A percentile compares a stretch with the other conserved stretches of the same genome.
phyloP scores from a whole-genome alignment of 2,888 invertebrate species.

The Rhingia rostrata region DNA sequence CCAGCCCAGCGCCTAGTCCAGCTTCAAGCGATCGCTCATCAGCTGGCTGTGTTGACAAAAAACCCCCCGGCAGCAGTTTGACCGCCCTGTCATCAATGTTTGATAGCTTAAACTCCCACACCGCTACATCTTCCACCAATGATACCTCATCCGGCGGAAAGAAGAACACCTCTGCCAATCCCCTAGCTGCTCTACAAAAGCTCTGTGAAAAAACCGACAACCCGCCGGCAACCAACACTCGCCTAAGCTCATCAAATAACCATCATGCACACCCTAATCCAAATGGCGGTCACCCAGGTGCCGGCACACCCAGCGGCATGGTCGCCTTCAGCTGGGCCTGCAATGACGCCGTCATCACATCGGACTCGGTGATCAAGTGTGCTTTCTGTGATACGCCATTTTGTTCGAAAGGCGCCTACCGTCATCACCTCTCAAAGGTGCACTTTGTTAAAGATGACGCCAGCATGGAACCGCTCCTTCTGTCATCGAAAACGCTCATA shows the following conservation, averaged over 20 bases:
- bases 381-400: conserved; percentile 97
- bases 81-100: conserved; percentile 95
- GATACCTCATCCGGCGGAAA: conserved; percentile 52
- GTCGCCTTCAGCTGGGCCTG: conserved; percentile 97
- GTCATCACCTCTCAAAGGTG: conserved; percentile 97
- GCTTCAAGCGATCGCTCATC: conserved; percentile 89
- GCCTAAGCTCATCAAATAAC: conserved; percentile 75
- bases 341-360: conserved; percentile 94
- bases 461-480: conserved; percentile 85
- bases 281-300: conserved; percentile 80
- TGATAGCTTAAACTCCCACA: conserved; percentile 86
- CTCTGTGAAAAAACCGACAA: conserved; percentile 96
- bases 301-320: conserved; percentile 85
- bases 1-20: conserved; percentile 85
- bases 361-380: conserved; percentile 95
- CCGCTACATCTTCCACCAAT: conserved; percentile 83
- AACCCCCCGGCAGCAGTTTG: conserved; percentile 85
- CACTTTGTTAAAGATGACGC: conserved; percentile 97
- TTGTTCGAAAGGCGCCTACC: conserved; percentile 97
- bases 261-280: conserved; percentile 65
- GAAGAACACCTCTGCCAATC: conserved; percentile 87
- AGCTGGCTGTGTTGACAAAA: conserved; percentile 84
- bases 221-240: conserved; percentile 81
- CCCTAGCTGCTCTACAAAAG: conserved; percentile 96
- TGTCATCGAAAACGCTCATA: conserved; percentile 41